Conservation (phyloP, 2,113 vertebrate genomes). For the Salminus brasiliensis region DNA sequence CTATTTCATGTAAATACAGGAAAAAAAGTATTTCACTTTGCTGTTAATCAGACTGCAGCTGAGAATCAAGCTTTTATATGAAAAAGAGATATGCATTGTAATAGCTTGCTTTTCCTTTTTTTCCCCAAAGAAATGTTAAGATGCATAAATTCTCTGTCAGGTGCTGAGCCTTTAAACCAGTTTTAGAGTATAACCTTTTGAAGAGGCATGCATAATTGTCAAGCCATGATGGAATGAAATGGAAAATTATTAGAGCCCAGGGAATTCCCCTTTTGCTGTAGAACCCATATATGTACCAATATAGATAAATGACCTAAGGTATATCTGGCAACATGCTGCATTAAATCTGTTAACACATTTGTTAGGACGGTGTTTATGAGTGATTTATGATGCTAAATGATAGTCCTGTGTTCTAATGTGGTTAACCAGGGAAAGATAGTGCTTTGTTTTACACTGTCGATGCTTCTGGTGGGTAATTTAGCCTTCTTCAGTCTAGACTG, state of each 20-base stretch:
- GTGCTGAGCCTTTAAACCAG: not conserved
- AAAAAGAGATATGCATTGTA: not conserved
- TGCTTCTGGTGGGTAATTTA: slow-evolving; percentile 49
- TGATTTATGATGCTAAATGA: slow-evolving; percentile 69
- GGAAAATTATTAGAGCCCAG: not conserved
- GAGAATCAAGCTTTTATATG: not conserved
- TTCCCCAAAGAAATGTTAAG: too few relatives aligned
- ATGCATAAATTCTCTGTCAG: too few relatives aligned
- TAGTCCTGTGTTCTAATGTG: slow-evolving; percentile 63
- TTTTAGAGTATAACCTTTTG: not conserved
- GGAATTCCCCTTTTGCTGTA: slow-evolving; percentile 17
- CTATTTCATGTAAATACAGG: slow-evolving; percentile 28
- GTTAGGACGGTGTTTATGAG: slow-evolving; percentile 55
- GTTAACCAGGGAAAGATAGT: slow-evolving; percentile 60
- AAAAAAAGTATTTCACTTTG: not conserved
- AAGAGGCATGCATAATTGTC: too few relatives aligned
- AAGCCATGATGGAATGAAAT: not conserved
- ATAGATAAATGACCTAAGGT: slow-evolving; percentile 50
- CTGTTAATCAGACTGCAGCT: not conserved
- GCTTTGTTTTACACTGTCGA: slow-evolving; percentile 59
- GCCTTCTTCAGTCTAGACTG: slow-evolving; percentile 68
- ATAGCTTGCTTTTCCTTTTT: not conserved
- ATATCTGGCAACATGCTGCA: slow-evolving; percentile 4
- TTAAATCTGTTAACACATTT: slow-evolving; percentile 39
- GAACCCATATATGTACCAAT: not conserved